Conservation (phyloP, 2,888 invertebrate genomes). For the Stenchaetothrips biformis region DNA sequence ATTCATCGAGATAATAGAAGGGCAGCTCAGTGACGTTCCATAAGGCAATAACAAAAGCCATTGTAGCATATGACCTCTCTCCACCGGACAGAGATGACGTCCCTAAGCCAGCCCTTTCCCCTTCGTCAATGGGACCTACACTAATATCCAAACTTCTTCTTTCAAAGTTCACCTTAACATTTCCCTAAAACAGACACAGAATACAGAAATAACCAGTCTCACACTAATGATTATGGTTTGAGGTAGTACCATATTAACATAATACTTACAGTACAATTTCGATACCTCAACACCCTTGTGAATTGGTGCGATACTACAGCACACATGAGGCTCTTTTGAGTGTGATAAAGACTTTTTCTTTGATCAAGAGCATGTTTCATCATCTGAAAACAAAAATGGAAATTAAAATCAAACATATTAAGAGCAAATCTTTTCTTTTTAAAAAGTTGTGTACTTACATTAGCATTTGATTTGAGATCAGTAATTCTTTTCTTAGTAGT, state of each 20-base stretch:
- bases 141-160: slow-evolving; percentile 50
- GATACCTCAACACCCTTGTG: slow-evolving; percentile 51
- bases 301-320: slow-evolving; percentile 49
- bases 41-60: slow-evolving; percentile 80
- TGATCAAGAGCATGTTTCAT: not conserved
- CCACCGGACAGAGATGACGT: slow-evolving; percentile 84
- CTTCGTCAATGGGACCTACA: slow-evolving; percentile 53
- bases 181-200: slow-evolving; percentile 39
- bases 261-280: slow-evolving; percentile 54
- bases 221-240: not conserved
- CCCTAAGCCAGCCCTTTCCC: slow-evolving; percentile 46
- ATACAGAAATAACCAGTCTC: not conserved
- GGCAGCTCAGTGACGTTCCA: slow-evolving; percentile 92
- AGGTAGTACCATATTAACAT: not conserved
- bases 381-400: slow-evolving; percentile 27
- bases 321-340: slow-evolving; percentile 46
- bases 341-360: slow-evolving; percentile 44
- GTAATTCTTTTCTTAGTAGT: not conserved
- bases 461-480: not conserved
- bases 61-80: slow-evolving; percentile 92
- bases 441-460: not conserved
- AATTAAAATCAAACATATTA: not conserved
- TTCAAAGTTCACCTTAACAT: slow-evolving; percentile 48
- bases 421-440: too few relatives aligned
- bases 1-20: slow-evolving; percentile 92